Evolutionary conservation across 2,888 invertebrate species (phyloP).

Genomic region (Drosophila subquinaria): DNA sequence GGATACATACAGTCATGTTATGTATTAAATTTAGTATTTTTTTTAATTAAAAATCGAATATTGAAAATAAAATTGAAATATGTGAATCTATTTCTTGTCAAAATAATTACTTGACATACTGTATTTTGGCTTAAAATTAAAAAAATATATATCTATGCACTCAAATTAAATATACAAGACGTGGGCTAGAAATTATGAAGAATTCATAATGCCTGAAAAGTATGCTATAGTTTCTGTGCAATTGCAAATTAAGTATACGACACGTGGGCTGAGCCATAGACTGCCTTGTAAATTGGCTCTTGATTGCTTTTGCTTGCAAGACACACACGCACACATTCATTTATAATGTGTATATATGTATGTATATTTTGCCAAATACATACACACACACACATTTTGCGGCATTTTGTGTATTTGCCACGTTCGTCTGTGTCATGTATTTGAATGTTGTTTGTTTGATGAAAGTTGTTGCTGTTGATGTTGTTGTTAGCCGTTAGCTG

Average conservation of each 20-base stretch:
- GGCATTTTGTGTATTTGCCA: conserved; percentile 27
- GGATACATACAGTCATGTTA: too few relatives aligned
- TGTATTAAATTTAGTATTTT: too few relatives aligned
- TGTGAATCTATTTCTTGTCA: neutral
- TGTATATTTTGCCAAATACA: neutral
- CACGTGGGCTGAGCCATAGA: neutral
- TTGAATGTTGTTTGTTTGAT: conserved; percentile 39
- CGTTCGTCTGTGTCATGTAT: conserved; percentile 21
- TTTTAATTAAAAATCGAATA: neutral
- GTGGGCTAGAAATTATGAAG: neutral
- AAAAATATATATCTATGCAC: neutral
- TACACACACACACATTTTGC: conserved; percentile 8
- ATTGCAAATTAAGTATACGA: conserved; percentile 12
- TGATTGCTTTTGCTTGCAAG: conserved; percentile 19
- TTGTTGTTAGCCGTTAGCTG: conserved; percentile 42
- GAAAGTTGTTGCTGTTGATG: conserved; percentile 34
- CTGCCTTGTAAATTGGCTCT: conserved; percentile 22
- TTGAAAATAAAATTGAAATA: neutral
- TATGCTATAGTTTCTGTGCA: conserved; percentile 18
- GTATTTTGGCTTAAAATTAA: neutral
- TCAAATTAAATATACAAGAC: conserved; percentile 9
- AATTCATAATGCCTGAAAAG: neutral
- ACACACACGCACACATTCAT: neutral
- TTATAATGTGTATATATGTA: neutral
- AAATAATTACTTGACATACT: neutral